These are phyloP conservation scores for Aepyceros melampus DNA, from an alignment of 2,113 vertebrate genomes.

Conservation along the genomic window DNA sequence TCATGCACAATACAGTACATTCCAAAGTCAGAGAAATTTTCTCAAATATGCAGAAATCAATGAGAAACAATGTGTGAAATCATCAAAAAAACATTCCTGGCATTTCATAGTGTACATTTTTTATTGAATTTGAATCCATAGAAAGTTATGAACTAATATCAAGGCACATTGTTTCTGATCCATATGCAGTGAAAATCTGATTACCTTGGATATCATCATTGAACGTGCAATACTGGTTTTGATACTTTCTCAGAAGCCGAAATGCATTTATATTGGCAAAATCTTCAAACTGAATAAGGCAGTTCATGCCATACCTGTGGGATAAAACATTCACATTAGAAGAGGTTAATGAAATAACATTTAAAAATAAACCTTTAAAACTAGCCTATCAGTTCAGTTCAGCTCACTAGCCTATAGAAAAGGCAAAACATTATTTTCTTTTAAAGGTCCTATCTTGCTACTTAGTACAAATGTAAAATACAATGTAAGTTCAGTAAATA, in stretches of 20 bases:
- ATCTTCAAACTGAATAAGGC: constrained; percentile 99
- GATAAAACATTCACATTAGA: constrained; percentile 48
- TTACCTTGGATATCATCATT: constrained; percentile 99
- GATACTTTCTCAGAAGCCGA: constrained; percentile 93
- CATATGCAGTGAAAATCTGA: background rate
- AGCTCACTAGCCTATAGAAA: background rate
- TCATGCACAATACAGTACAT: background rate
- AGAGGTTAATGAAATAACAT: constrained; percentile 5
- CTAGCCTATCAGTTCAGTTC: background rate
- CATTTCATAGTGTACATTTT: background rate
- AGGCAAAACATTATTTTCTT: background rate
- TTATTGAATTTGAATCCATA: background rate
- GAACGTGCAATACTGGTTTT: constrained; percentile 95
- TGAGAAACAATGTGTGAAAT: background rate
- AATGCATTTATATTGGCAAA: constrained; percentile 98
- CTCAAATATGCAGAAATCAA: background rate
- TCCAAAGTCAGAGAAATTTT: background rate
- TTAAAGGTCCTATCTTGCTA: background rate
- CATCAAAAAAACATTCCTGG: background rate
- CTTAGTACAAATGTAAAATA: background rate
- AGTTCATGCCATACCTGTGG: constrained; percentile 92
- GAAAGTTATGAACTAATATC: constrained; percentile 10
- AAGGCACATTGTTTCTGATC: background rate
- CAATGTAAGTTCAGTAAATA: background rate
- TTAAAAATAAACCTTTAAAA: constrained; percentile 20